Base-by-base conservation (phyloP, 2,888 invertebrate species). In the Anodontia alba region DNA sequence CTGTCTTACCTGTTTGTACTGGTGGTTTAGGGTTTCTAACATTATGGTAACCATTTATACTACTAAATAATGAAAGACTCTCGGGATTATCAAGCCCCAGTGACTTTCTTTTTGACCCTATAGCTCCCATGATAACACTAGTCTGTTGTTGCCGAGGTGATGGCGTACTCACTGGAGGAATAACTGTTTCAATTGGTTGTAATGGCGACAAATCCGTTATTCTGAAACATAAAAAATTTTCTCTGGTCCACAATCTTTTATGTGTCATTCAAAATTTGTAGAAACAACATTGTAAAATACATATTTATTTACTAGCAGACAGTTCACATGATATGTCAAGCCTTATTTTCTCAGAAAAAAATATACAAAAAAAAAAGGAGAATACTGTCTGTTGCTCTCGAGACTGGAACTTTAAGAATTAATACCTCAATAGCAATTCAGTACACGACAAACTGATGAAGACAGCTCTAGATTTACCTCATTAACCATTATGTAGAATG, bases 41-140 rank as follows among this genome's bases (percentile, higher is more conserved):
- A 54, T 89, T 89, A 83, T 89, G 80, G 79, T 89, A 91, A 71
- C 87, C 89, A 88, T 88, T 91, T 80, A 89, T 89, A 80, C 84
- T 89, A 87, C 91, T 92, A 85, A 91, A 92, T 71, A 92, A 88
- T 83, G 92, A 92, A 88, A 92, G 91, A 91, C 91, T 91, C 79
- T 90, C 86, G 76, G 84, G 85, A 67, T 81, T 84, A 57, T 91
- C 90, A 66, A 89, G 88, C 42, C 88, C 80, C 12, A 87, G 73
- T 2, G 89, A 80, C 80, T 90, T 90, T 71, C 88, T 76, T 71
- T 88, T 89, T 70, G 83, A 80, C 20, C 77, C 80, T 26, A 84
- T 68, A 73, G 82, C 66, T 42, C 73, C 83, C 49, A 86, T 73
- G 2, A 86, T 69, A 72, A 79, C 79, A 68, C 84, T 81, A 70